These are phyloP conservation scores for Polydrusus tereticollis DNA, from an alignment of 2,888 invertebrate species.

Conservation along the genomic window DNA sequence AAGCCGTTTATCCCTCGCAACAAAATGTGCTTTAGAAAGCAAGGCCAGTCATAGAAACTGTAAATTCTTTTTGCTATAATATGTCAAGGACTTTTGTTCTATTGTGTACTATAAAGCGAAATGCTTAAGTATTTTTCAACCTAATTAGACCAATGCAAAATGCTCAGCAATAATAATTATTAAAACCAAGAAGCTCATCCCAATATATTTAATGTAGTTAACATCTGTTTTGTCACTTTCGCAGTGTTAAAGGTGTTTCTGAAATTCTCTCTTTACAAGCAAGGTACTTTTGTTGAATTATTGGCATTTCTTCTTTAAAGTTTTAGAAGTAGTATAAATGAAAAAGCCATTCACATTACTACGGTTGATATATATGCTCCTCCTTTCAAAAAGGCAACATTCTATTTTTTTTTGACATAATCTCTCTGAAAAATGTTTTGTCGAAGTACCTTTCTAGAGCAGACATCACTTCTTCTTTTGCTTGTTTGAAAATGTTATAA, in stretches of 20 bases:
- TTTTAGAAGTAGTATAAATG: no score
- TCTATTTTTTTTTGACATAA: no score
- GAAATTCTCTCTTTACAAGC: neutral
- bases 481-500: no score
- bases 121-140: conserved; percentile 13
- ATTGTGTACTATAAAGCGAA: conserved; percentile 23
- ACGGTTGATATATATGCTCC: no score
- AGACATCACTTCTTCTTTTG: no score
- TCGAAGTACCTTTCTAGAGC: no score
- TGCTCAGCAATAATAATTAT: neutral
- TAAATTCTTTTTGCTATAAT: conserved; percentile 38
- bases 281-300: neutral
- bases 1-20: conserved; percentile 28
- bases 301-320: no score
- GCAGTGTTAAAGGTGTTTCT: neutral
- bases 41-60: conserved; percentile 40
- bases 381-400: no score
- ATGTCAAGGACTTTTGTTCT: conserved; percentile 45
- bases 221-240: neutral
- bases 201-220: neutral
- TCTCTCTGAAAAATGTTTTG: no score
- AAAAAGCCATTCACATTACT: no score
- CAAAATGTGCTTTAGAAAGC: conserved; percentile 43
- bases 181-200: neutral
- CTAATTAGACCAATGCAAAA: conserved; percentile 19